Evolutionary conservation across 2,888 invertebrate genomes (phyloP), one percentile per base, ranked within the genome.

Genomic region (Leucophenga montana): DNA sequence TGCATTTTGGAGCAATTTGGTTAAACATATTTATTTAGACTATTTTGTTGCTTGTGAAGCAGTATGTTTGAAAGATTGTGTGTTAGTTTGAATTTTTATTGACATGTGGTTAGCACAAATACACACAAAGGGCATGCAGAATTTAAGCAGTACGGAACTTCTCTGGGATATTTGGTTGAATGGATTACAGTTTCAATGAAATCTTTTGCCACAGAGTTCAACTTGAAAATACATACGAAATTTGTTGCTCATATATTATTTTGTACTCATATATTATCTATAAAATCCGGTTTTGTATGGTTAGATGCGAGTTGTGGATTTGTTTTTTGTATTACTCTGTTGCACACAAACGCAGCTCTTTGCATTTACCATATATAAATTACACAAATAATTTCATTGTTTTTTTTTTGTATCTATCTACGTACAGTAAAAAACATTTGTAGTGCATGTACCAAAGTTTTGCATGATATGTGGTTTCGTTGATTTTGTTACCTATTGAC

Each of bases 21-120:
- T 78, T 79, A 81, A 81, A 81, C 79, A 82, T 81, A 81, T 81
- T 81, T 83, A 77, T 81, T 81, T 80, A 82, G 73, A 76, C 76
- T 78, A 70, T 69, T 70, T 72, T 70, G 67, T 59, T 33, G 11
- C 22, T 22, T 20, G 27, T 27, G 18, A 3, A 27, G 27, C 11
- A 22, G 27, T 9, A 14, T 20, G 9, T 5, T 54, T 54, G 18
- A 6, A 18, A 3, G 54, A 22, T n/a, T 22, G 46, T 56, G 18
- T 33, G 59, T 66, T 31, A 61, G 33, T 20, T 46, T 33, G 67
- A 46, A 46, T 67, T 56, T 67, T 67, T 67, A 46, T 46, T 33
- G 22, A 57, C 54, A 54, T 54, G 54, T 56, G 54, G 53, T 56
- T 65, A 65, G 39, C 16, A 54, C 53, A 66, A 33, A 54, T 33